A percentile compares a stretch with the other conserved stretches of the same genome.
phyloP scores from a whole-genome alignment of 2,797 vertebrate genomes.

The Hemitrygon akajei region DNA sequence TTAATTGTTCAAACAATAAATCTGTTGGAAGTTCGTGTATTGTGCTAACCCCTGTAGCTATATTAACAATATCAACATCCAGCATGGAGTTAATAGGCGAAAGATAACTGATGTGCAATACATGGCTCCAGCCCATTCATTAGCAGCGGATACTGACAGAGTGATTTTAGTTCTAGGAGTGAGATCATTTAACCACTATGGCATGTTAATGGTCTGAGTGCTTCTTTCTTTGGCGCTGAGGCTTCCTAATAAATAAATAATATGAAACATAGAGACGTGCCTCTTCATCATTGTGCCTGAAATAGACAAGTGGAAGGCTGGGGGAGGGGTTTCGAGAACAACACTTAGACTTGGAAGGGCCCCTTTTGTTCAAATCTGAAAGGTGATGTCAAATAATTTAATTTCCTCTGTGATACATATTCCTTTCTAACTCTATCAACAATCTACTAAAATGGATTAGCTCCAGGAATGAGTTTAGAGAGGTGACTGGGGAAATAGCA shows the following conservation, averaged over 20 bases:
- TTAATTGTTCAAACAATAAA: not conserved
- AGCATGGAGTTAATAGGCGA: not conserved
- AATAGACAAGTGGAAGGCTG: not conserved
- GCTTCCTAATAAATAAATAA: constrained; percentile 62
- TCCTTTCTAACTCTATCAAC: not conserved
- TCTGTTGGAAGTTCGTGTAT: not conserved
- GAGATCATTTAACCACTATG: constrained; percentile 43
- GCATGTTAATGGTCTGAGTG: constrained; percentile 50
- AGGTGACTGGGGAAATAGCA: not conserved
- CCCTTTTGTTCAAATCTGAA: not conserved
- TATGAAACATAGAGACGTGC: constrained; percentile 44
- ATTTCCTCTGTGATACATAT: not conserved
- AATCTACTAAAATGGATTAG: constrained; percentile 18
- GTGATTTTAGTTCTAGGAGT: constrained; percentile 38
- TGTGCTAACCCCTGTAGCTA: not conserved
- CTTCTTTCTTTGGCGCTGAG: constrained; percentile 45
- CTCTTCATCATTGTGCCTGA: constrained; percentile 2
- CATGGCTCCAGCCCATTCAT: constrained; percentile 25
- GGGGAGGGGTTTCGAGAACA: not conserved
- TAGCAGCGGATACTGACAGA: constrained; percentile 39
- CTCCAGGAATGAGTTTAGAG: not conserved
- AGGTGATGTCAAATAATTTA: constrained; percentile 11
- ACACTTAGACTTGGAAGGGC: not conserved
- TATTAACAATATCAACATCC: not conserved
- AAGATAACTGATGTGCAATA: not conserved